Evolutionary conservation across 2,797 vertebrate species (phyloP).

Genomic region (Chrysocyon brachyurus): DNA sequence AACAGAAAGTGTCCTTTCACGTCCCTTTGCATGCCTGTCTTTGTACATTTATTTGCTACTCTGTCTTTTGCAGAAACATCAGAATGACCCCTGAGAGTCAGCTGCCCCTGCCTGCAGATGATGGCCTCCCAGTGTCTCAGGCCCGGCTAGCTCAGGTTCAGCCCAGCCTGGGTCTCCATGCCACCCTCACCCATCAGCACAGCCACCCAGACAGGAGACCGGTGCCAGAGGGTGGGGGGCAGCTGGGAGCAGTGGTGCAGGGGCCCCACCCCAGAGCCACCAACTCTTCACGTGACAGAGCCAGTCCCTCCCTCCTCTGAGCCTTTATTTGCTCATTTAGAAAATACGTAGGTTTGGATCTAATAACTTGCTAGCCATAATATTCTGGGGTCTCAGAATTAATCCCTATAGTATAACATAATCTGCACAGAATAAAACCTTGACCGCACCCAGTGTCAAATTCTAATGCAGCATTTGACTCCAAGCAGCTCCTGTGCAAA

Average conservation of each 20-base stretch:
- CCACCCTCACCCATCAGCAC: neutral
- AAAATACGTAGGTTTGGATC: neutral
- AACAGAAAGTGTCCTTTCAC: neutral
- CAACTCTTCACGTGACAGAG: neutral
- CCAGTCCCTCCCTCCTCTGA: neutral
- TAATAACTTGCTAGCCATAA: too few species aligned
- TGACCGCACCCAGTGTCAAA: too few species aligned
- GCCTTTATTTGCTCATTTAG: neutral
- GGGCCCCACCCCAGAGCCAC: neutral
- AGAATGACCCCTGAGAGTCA: neutral
- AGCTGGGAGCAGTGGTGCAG: too few species aligned
- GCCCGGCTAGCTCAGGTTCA: too few species aligned
- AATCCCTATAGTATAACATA: neutral
- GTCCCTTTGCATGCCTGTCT: neutral
- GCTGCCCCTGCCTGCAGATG: neutral
- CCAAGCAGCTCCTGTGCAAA: rapidly evolving
- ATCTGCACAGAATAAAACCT: neutral
- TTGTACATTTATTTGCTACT: neutral
- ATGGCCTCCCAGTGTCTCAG: neutral
- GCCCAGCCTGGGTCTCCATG: too few species aligned
- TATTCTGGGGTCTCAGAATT: neutral
- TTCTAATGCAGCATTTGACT: neutral
- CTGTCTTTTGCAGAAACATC: neutral
- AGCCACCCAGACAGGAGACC: neutral
- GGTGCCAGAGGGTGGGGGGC: rapidly evolving